Base-by-base conservation (phyloP, 35 echinoderm and acorn worm species). In the Ptychodera flava region DNA sequence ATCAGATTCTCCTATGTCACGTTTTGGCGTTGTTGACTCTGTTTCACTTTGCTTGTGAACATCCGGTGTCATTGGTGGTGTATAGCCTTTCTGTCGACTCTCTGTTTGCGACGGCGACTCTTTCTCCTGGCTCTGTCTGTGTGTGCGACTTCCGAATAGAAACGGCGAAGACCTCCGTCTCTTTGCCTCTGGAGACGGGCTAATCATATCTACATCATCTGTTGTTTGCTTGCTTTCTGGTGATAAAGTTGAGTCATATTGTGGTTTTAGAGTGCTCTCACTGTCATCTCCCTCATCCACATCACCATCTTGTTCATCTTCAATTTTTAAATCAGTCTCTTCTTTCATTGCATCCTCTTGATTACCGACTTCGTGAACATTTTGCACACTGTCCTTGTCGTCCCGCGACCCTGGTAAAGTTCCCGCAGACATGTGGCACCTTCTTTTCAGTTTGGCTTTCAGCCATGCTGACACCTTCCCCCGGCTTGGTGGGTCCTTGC, bases 381-480 rank as follows among this genome's bases (percentile, higher is more conserved):
- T 64, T 64, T 64, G 45, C 6, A 12, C 45, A 22, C 45, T 64
- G 6, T 64, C 22, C 22, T 22, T 22, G 6, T 64, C 45, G 22
- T 64, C 6, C 45, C 45, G 45, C 45, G 6, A 6, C 22, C 45
- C 22, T 6, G n/a, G n/a, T n/a, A n/a, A n/a, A n/a, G n/a, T n/a
- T n/a, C n/a, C 22, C 6, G 45, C 22, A 12, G 45, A 64, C 6
- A 22, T 64, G 22, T 6, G 45, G 22, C 45, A 64, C 22, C 22
- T 64, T 22, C 22, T 64, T 64, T 22, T 64, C 45, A 22, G 45
- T 53, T 64, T 81, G 1, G 32, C 35, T 16, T 84, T 77, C 85
- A 92, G 28, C 93, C 93, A 95, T 35, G 31, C 34, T 32, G 35
- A 33, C 32, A 95, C 93, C 31, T 79, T 78, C n/a, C 16, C 14